Base-by-base conservation (phyloP, 2,797 vertebrate species). In the Sparidentex hasta region DNA sequence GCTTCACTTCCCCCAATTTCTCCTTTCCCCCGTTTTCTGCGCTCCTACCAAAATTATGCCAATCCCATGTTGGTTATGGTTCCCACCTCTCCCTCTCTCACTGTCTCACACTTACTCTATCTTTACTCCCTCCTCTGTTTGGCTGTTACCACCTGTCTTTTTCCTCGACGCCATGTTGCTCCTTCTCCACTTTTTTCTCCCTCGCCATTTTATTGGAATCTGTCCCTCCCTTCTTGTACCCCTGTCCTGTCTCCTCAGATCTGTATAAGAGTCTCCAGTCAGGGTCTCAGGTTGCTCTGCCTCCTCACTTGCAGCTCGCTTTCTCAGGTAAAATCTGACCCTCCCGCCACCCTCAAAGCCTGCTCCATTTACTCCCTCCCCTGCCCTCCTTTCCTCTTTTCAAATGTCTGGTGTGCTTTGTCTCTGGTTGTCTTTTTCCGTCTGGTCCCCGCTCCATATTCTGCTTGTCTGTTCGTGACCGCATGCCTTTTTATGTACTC, bases 201-300 rank as follows among this genome's bases (percentile, higher is more conserved):
- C 66, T 38, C 27, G 50, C 38, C 2, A 11, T 76, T 65, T 48
- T 48, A 58, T 79, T 59, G 62, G 7, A 57, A 62, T 61, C 74
- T 55, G 63, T 66, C 41, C 67, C 72, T 43, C 73, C 81, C 62
- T 38, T 20, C 21, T 83, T 76, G 70, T 71, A 46, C 90, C 86
- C 74, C 85, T 87, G 75, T 81, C 92, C 90, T 87, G 88, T 92
- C 83, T 95, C 91, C 92, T 94, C 93, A 99, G 98, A 97, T 96
- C 95, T 99, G 93, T 97, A 97, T 95, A 98, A 99, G 96, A 96
- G 97, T 96, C 97, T 99, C 95, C 97, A 98, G 95, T 96, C 97
- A 93, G 97, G 97, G 95, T 94, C 97, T 95, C 96, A 96, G 94
- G 96, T 96, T 79, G 92, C 97, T 97, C 96, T 98, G 94, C 97